Evolutionary conservation across 2,113 vertebrate species (phyloP), one percentile per base, ranked within the genome.

Genomic region (Oryzias javanicus): DNA sequence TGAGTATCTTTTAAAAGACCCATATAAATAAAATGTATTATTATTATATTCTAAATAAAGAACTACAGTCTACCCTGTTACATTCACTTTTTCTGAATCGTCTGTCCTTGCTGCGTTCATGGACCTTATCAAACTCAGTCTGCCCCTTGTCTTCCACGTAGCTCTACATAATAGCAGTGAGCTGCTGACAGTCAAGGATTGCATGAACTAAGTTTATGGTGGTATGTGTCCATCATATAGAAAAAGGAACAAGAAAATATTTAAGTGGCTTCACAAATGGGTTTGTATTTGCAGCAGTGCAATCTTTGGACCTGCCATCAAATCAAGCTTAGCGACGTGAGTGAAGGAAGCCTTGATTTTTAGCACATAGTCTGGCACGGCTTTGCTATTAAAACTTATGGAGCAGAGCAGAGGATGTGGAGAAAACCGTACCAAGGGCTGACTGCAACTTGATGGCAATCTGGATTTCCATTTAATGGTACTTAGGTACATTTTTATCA

Each of bases 361-460:
- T 82, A 86, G 81, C 78, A 70, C 76, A 70, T 14, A 50, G 69
- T 83, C 67, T 84, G 79, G 78, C 77, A 74, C 70, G 63, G 75
- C 64, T 84, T 78, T 72, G 58, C 63, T 57, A 73, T 89, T 80
- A 88, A 85, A 86, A 70, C 86, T 86, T 88, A 89, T 86, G 74
- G 54, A 79, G 64, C 79, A 74, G 75, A 79, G 50, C 60, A 15
- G 22, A 69, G 55, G 50, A 65, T 35, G 70, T 46, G 44, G 58
- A 47, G 64, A 6, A 22, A 63, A 76, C 24, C 51, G 54, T 62
- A 80, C 66, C 70, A 78, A 70, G 61, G 77, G 42, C 72, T 62
- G 47, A 13, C 35, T 65, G 65, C 44, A 67, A 78, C 15, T 55
- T 58, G 14, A 6, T 12, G 4, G 41, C 20, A 51, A 59, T 72